Evolutionary conservation across 2,113 vertebrate species (phyloP).

Genomic region (Microtus richardsoni): DNA sequence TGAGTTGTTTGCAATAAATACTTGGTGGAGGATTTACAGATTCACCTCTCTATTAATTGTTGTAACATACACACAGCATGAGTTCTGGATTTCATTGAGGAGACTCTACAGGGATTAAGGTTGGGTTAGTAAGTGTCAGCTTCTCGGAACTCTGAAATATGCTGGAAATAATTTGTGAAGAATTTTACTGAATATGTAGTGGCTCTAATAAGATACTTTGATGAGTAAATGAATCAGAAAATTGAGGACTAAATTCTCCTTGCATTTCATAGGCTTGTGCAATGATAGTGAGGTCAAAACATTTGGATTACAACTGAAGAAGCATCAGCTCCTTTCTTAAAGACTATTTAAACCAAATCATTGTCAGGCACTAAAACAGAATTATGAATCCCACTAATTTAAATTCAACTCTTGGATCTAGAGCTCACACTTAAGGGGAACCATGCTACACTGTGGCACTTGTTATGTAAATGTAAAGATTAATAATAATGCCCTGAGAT

Average conservation of each 20-base stretch:
- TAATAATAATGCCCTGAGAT: background rate
- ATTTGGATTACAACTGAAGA: conserved; percentile 73
- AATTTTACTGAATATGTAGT: conserved; percentile 72
- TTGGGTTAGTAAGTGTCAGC: conserved; percentile 66
- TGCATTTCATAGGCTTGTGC: conserved; percentile 63
- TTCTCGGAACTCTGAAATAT: conserved; percentile 65
- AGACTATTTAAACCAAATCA: conserved; percentile 66
- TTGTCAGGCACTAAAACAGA: conserved; percentile 65
- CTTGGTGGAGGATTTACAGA: background rate
- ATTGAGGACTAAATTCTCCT: conserved; percentile 74
- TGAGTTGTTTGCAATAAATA: conserved; percentile 30
- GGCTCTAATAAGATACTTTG: conserved; percentile 73
- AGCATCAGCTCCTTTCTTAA: conserved; percentile 55
- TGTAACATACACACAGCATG: conserved; percentile 30
- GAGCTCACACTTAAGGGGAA: conserved; percentile 22
- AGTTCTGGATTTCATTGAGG: conserved; percentile 51
- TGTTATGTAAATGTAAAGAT: conserved; percentile 10
- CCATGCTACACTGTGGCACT: background rate
- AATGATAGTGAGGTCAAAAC: conserved; percentile 75
- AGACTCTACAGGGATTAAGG: conserved; percentile 58
- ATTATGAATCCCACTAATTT: conserved; percentile 36
- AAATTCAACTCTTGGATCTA: conserved; percentile 5
- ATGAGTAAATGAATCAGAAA: conserved; percentile 82
- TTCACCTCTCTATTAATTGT: background rate
- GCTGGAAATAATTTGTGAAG: conserved; percentile 76